A percentile compares a stretch with the other conserved stretches of the same genome.
Conservation (phyloP, 2,797 vertebrate species). For the Champsocephalus esox region DNA sequence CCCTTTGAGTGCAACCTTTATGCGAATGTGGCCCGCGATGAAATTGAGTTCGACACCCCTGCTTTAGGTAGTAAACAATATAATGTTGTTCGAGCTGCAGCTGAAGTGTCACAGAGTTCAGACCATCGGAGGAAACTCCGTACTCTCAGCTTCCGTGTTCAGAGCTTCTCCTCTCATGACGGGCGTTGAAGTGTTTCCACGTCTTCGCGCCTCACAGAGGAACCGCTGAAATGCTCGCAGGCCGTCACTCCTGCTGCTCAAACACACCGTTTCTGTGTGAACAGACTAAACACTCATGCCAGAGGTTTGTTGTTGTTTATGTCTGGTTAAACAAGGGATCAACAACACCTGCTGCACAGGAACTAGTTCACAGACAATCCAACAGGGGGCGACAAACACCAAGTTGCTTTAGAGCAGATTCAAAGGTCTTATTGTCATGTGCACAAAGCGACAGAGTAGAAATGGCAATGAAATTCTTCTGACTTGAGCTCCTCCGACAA, state of each 20-base stretch:
- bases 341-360: slow-evolving; percentile 60
- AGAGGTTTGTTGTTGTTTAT: slow-evolving; percentile 74
- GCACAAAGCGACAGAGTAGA: no score
- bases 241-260: slow-evolving; percentile 25
- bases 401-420: no score
- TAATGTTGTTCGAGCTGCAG: no score
- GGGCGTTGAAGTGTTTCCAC: slow-evolving; percentile 7
- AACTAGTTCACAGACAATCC: slow-evolving; percentile 31
- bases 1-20: no score
- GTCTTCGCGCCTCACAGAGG: slow-evolving; percentile 7
- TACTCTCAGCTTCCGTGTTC: slow-evolving; percentile 7
- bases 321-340: slow-evolving; percentile 62
- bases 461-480: no score
- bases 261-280: slow-evolving; percentile 29
- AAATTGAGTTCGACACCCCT: no score
- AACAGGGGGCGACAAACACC: slow-evolving; percentile 54
- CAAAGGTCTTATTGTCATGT: no score
- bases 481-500: no score
- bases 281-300: slow-evolving; percentile 52
- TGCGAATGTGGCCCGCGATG: no score
- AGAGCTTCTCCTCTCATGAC: neutral
- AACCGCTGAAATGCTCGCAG: slow-evolving; percentile 37
- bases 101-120: no score
- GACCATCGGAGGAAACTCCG: neutral
- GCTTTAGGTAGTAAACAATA: no score